Evolutionary conservation across 2,113 vertebrate species (phyloP).

Genomic region (Tragelaphus strepsiceros): DNA sequence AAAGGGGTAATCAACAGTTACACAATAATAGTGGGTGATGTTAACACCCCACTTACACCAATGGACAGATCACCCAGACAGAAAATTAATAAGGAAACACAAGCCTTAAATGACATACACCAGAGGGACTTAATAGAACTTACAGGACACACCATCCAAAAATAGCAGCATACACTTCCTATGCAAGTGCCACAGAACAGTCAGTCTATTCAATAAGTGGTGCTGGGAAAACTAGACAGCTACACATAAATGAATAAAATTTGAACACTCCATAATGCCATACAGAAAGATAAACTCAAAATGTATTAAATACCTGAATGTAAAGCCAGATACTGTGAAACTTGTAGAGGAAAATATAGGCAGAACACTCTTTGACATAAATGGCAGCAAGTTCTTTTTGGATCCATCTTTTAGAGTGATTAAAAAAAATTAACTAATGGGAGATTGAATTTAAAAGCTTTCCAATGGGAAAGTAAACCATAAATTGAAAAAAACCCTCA

Average conservation of each 20-base stretch:
- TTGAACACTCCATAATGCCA: neutral
- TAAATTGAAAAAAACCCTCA: neutral
- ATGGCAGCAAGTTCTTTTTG: neutral
- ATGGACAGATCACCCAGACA: neutral
- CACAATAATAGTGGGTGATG: accelerated
- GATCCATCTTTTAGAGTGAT: neutral
- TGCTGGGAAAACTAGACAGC: neutral
- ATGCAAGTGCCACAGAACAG: neutral
- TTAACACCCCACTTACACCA: neutral
- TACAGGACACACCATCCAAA: neutral
- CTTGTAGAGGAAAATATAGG: neutral
- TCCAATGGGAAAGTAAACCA: neutral
- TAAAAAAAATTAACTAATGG: neutral
- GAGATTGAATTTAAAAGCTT: neutral
- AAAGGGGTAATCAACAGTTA: neutral
- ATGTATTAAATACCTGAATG: neutral
- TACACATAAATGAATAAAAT: neutral
- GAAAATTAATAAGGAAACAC: neutral
- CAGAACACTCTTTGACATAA: neutral
- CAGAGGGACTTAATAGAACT: neutral
- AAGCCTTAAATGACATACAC: neutral
- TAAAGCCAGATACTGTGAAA: neutral
- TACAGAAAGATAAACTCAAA: neutral
- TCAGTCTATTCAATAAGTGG: neutral
- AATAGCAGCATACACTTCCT: neutral